Evolutionary conservation across 2,113 vertebrate species (phyloP), one percentile per base, ranked within the genome.

Genomic region (Callaeas wilsoni): DNA sequence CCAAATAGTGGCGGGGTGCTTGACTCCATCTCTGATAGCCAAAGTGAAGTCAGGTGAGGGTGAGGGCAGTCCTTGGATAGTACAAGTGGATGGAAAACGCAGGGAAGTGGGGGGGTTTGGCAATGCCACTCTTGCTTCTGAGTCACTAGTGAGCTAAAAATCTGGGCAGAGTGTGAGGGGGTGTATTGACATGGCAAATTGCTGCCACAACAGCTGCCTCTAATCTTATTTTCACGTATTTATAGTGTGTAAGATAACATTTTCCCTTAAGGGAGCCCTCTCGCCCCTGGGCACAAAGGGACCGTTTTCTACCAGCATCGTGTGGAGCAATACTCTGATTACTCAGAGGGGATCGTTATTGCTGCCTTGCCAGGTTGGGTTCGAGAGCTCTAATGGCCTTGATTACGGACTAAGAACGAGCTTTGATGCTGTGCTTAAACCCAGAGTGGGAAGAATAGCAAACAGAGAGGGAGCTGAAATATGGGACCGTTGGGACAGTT

Each of bases 221-320:
- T 95, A 91, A 96, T 97, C 94, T 94, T 87, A 84, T 94, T 95
- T 96, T 87, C 71, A 33, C 30, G 35, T 97, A 95, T 96, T 97
- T 96, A 95, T 94, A 95, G 96, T 49, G 68, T 33, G n/a, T 30
- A 64, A 90, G 96, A 94, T 94, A 97, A 94, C 84, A 16, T 92
- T 96, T 96, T 88, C 74, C 68, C 65, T 94, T n/a, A 12, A 94
- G 89, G 37, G 94, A 95, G 70, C 87, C 59, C 84, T 91, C 86
- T 95, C 26, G 86, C 76, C 84, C 83, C 86, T 89, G 89, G 84
- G 85, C 84, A 87, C 53, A n/a, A 44, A 68, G 60, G 81, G 55
- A 12, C 86, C 8, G 0, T 93, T 84, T 93, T 62, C 37, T 73
- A 64, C 87, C 59, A 23, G 64, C n/a, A 1, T 41, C 10, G 17